phyloP scores from a whole-genome alignment of 2,113 vertebrate species.

The Poecile atricapillus region DNA sequence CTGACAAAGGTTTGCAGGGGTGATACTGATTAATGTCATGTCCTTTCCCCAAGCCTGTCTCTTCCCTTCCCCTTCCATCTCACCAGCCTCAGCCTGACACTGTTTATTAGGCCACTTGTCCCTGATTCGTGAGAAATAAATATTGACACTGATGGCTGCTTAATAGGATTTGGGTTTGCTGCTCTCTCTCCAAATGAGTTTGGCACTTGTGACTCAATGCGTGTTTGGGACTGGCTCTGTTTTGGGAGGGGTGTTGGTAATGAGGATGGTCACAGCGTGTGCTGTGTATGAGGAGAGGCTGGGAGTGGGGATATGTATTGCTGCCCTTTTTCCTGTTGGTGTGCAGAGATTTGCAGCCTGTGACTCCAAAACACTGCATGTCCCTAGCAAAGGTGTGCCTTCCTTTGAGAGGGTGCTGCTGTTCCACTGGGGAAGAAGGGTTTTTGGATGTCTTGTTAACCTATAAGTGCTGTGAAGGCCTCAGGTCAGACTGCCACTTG shows the following conservation, averaged over 20 bases:
- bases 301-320: not conserved
- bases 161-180: slow-evolving; percentile 54
- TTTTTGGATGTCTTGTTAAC: not conserved
- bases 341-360: not conserved
- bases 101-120: slow-evolving; percentile 25
- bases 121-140: slow-evolving; percentile 38
- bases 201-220: not conserved
- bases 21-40: slow-evolving; percentile 16
- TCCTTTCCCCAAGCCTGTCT: slow-evolving; percentile 4
- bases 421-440: not conserved
- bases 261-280: not conserved
- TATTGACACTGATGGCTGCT: slow-evolving; percentile 42
- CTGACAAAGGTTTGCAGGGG: not conserved
- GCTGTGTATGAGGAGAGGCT: not conserved
- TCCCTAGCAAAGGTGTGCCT: not conserved
- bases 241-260: not conserved
- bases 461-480: not conserved
- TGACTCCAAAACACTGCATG: not conserved
- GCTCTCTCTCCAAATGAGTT: not conserved
- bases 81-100: not conserved
- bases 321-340: not conserved
- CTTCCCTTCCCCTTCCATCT: not conserved
- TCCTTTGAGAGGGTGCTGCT: not conserved
- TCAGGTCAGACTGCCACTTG: not conserved
- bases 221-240: not conserved